Percentiles rank a stretch among this genome's conserved stretches.
Conservation (phyloP, 2,113 vertebrate genomes). For the Cheilinus undulatus region DNA sequence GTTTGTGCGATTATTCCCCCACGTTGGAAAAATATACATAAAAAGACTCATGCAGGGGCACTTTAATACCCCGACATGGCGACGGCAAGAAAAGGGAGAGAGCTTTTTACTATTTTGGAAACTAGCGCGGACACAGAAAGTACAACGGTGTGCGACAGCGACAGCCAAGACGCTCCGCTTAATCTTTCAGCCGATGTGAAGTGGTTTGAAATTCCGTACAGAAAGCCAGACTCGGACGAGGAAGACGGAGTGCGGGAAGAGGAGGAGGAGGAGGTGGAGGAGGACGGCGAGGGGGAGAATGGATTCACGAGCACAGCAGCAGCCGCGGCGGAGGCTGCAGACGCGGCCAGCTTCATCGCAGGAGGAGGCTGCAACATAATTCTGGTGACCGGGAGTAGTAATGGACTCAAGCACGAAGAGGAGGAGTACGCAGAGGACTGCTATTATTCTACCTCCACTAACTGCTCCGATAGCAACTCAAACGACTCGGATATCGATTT, state of each 20-base stretch:
- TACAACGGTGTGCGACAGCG: constrained; percentile 80
- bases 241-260: constrained; percentile 78
- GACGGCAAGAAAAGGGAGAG: constrained; percentile 87
- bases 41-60: constrained; percentile 88
- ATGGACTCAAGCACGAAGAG: constrained; percentile 85
- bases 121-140: constrained; percentile 87
- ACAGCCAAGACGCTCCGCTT: constrained; percentile 81
- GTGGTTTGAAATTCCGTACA: constrained; percentile 87
- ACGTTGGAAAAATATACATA: constrained; percentile 70
- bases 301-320: constrained; percentile 66
- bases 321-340: constrained; percentile 75
- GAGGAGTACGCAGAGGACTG: constrained; percentile 84
- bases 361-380: constrained; percentile 87
- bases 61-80: constrained; percentile 89
- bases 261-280: constrained; percentile 54
- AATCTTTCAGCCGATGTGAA: constrained; percentile 87
- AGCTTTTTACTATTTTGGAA: constrained; percentile 90
- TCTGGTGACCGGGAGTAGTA: constrained; percentile 85
- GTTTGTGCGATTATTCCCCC: constrained; percentile 74
- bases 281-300: constrained; percentile 73
- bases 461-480: constrained; percentile 84
- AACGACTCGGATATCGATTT: constrained; percentile 88
- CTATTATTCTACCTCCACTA: constrained; percentile 83
- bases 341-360: constrained; percentile 79
- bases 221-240: constrained; percentile 84